Evolutionary conservation across 2,113 vertebrate genomes (phyloP).

Genomic region (Penelope pileata): DNA sequence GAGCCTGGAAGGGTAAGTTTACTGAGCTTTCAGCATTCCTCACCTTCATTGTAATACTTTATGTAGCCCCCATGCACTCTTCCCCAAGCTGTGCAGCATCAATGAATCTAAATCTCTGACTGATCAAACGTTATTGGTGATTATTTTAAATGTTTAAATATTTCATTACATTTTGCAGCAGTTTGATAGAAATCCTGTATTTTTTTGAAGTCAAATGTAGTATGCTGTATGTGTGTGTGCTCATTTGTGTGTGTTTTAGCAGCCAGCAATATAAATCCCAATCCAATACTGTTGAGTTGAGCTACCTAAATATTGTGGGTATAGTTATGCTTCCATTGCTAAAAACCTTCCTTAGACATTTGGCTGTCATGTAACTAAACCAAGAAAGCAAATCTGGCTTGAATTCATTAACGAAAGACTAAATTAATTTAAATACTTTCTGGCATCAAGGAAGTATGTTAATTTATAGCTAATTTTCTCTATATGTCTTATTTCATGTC

Average conservation of each 20-base stretch:
- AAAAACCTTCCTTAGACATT: constrained; percentile 27
- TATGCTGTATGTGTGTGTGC: not conserved
- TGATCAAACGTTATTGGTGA: not conserved
- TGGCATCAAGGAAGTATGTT: not conserved
- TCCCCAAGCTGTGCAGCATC: not conserved
- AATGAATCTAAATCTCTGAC: not conserved
- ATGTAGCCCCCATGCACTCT: not conserved
- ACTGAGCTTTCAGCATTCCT: not conserved
- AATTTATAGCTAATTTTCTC: constrained; percentile 21
- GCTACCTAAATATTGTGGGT: not conserved
- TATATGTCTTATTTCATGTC: constrained; percentile 4
- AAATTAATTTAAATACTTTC: constrained; percentile 47
- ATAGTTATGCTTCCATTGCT: not conserved
- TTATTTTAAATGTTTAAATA: not conserved
- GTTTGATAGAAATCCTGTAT: not conserved
- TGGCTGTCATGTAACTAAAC: constrained; percentile 2
- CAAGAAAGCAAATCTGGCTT: constrained; percentile 48
- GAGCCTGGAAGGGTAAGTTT: not conserved
- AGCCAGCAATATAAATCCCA: not conserved
- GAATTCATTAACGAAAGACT: constrained; percentile 42
- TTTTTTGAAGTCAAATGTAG: not conserved
- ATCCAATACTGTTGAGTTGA: not conserved
- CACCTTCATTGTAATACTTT: not conserved
- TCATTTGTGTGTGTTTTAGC: not conserved
- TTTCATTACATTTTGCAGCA: not conserved